Evolutionary conservation across 2,888 invertebrate genomes (phyloP).

Genomic region (Andrena fulva): DNA sequence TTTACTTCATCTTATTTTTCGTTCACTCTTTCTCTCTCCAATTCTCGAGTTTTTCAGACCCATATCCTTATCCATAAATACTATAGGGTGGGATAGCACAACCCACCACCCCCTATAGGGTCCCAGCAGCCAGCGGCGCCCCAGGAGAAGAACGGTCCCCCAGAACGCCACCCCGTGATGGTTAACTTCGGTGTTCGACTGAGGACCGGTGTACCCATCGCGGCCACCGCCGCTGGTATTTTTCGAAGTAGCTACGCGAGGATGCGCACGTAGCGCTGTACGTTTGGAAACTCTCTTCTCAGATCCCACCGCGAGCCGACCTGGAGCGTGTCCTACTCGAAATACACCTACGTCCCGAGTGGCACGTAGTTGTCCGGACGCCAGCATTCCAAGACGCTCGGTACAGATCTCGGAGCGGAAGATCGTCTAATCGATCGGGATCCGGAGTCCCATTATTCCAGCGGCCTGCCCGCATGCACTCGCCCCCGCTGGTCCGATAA

Average conservation of each 20-base stretch:
- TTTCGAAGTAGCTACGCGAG: background rate
- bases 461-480: background rate
- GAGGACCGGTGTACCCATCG: too few species aligned
- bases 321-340: background rate
- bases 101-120: too few species aligned
- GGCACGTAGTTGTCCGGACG: constrained; percentile 8
- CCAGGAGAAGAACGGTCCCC: too few species aligned
- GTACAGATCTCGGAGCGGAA: background rate
- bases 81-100: too few species aligned
- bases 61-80: too few species aligned
- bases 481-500: background rate
- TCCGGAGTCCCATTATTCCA: background rate
- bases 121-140: too few species aligned
- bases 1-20: too few species aligned
- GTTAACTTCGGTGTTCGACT: too few species aligned
- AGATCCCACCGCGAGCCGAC: background rate
- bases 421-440: background rate
- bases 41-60: too few species aligned
- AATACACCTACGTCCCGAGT: background rate
- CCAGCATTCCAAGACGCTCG: background rate
- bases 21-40: too few species aligned
- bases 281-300: background rate
- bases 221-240: too few species aligned
- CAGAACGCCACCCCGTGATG: too few species aligned
- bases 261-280: constrained; percentile 2